Evolutionary conservation across 1,140 invertebrate species (phyloP), one percentile per base, ranked within the genome.

Genomic region (Bombus difficillimus): DNA sequence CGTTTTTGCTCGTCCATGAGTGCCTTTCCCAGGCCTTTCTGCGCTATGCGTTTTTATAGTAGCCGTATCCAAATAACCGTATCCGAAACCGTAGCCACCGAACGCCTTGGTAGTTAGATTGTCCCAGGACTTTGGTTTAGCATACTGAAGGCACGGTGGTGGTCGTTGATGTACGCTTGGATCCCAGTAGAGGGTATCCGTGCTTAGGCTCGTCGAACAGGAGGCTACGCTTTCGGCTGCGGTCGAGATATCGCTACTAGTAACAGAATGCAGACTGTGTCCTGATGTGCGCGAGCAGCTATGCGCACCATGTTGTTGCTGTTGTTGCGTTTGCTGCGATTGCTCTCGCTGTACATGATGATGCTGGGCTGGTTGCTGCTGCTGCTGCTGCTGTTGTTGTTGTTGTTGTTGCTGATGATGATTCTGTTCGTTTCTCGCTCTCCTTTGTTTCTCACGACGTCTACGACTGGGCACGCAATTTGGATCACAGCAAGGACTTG

Each of bases 121-220:
- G 91, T 98, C 98, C 97, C 98, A 98, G 0, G 97, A 98, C 92
- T 98, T 98, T 9, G 98, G 98, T 91, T 98, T 98, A 1, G 96
- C 96, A 87, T 97, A 96, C 81, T 96, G 96, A 34, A 96, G 93
- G 88, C 95, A 95, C 80, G 93, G 91, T 10, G 96, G 95, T 82
- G 96, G 95, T 89, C 96, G 93, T 85, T 95, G 95, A 53, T 96
- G 96, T 62, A 96, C 92, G 71, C 95, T 96, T 32, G 96, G 96
- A 89, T 98, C 97, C 97, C 97, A 98, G 89, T 98, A 98, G 0
- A 98, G 95, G 4, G 97, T 98, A 87, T 98, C 98, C 3, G 97
- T 98, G 91, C 97, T 98, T 1, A 98, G 94, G 3, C 97, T 98
- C 28, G 97, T 98, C 2, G 97, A 97, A 89, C 98, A 98, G 39